These are phyloP conservation scores for Oreochromis tanganicae DNA, from an alignment of 2,113 vertebrate species.

Conservation along the genomic window DNA sequence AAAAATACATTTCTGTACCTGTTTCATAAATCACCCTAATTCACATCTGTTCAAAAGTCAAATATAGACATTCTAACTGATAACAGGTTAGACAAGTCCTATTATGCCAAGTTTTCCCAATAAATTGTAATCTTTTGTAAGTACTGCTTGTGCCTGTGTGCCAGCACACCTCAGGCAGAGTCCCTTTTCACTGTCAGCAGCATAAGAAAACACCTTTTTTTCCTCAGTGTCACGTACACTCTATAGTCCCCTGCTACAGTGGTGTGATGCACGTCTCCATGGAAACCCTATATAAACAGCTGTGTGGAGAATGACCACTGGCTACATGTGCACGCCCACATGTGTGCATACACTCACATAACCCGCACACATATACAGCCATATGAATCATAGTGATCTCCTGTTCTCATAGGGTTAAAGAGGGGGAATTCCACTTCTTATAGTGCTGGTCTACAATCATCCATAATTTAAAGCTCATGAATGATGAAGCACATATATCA, in stretches of 20 bases:
- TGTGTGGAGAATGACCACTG: slow-evolving; percentile 18
- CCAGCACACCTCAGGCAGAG: slow-evolving; percentile 1
- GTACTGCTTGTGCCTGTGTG: not conserved
- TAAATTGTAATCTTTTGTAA: not conserved
- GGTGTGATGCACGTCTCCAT: slow-evolving; percentile 28
- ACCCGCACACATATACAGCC: not conserved
- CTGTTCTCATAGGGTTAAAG: slow-evolving; percentile 25
- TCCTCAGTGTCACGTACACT: not conserved
- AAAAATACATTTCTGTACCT: not conserved
- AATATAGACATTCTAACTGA: not conserved
- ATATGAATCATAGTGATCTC: slow-evolving; percentile 24
- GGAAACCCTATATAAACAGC: slow-evolving; percentile 44
- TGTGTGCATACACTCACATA: not conserved
- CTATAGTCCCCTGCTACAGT: not conserved
- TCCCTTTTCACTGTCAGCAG: not conserved
- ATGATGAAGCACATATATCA: not conserved
- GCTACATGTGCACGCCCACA: not conserved
- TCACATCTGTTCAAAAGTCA: not conserved
- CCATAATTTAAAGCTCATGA: slow-evolving; percentile 28
- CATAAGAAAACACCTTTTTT: not conserved
- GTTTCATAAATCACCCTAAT: not conserved
- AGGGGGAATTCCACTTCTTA: slow-evolving; percentile 57
- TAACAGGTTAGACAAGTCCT: not conserved
- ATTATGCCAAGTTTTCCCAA: slow-evolving; percentile 6
- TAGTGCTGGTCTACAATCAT: slow-evolving; percentile 8